Base-by-base conservation (phyloP, 1,140 invertebrate species). In the Mylabris phalerata region DNA sequence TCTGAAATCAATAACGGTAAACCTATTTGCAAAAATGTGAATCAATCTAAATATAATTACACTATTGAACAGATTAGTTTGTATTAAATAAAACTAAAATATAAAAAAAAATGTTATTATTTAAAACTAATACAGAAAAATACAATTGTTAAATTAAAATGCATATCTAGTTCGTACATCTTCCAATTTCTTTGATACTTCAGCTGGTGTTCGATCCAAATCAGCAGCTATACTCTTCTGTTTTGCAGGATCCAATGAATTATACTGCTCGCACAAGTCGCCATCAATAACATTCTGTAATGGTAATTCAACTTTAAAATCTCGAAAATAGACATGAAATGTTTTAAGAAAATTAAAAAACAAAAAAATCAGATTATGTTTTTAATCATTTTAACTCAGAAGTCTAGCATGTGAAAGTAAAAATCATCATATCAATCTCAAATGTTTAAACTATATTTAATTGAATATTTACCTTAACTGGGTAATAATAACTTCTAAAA, bases 261-360 rank as follows among this genome's bases (percentile, higher is more conserved):
- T 97, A 73, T 95, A 99, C 76, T 98, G 95, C 77, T 99, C 98
- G 75, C 98, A 99, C 3, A 99, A 78, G 76, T 99, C 98, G 4
- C 98, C 98, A 76, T 99, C 98, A 61, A 99, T 91, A 0, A 99
- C 94, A 80, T 95, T 97, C 84, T 94, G 74, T 57, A 80, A 78
- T 19, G 19, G 1, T 19, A 19, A 19, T 19, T 19, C 19, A 19
- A 19, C 19, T 19, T 19, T 19, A 19, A 19, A 19, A 19, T 19
- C 19, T 19, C 19, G 1, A 19, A 19, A 19, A 19, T 19, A 19
- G 0, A 13, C 19, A 19, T 19, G 19, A 19, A 19, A 19, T 19
- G 19, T 1, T 19, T 19, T 1, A 19, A 19, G 19, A 19, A 1
- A 19, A 19, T 19, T 19, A 19, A 19, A 19, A 19, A 19, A 19